Percentiles rank a stretch among this genome's conserved stretches.
phyloP scores from a whole-genome alignment of 2,888 invertebrate genomes.

The Epirrita christyi region DNA sequence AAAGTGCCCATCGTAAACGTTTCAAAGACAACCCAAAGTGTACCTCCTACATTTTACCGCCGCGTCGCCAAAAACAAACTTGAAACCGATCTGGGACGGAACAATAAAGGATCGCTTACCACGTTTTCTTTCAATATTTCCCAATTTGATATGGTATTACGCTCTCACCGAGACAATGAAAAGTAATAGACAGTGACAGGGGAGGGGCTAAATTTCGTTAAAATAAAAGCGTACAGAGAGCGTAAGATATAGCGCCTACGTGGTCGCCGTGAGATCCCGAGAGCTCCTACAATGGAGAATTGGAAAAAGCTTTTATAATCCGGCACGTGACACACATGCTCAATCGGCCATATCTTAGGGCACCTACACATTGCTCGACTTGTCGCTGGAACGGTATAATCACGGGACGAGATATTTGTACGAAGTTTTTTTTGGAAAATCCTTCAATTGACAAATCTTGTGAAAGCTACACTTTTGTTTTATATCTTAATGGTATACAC shows the following conservation, averaged over 20 bases:
- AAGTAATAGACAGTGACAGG: constrained; percentile 80
- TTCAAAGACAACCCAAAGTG: constrained; percentile 5
- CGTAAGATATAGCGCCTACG: constrained; percentile 84
- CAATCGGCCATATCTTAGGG: constrained; percentile 63
- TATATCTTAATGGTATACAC: too few relatives aligned
- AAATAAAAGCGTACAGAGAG: constrained; percentile 82
- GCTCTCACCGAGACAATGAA: constrained; percentile 74
- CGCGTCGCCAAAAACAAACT: constrained; percentile 19
- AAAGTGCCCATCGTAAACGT: constrained; percentile 6
- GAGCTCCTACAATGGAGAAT: constrained; percentile 81
- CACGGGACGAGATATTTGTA: background rate
- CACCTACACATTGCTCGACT: constrained; percentile 46
- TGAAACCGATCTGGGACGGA: constrained; percentile 50
- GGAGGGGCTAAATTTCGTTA: constrained; percentile 82
- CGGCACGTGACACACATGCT: constrained; percentile 81
- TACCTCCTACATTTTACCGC: constrained; percentile 1
- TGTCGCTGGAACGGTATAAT: background rate
- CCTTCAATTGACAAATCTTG: too few relatives aligned
- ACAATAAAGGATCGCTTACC: constrained; percentile 69
- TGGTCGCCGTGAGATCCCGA: constrained; percentile 76
- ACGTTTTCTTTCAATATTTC: constrained; percentile 82
- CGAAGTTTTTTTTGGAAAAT: too few relatives aligned
- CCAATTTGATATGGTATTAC: constrained; percentile 78
- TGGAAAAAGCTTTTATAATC: constrained; percentile 86
- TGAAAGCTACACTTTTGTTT: too few relatives aligned